These are phyloP conservation scores for Darevskia nairensis DNA, from an alignment of 2,797 vertebrate species.

Conservation along the genomic window DNA sequence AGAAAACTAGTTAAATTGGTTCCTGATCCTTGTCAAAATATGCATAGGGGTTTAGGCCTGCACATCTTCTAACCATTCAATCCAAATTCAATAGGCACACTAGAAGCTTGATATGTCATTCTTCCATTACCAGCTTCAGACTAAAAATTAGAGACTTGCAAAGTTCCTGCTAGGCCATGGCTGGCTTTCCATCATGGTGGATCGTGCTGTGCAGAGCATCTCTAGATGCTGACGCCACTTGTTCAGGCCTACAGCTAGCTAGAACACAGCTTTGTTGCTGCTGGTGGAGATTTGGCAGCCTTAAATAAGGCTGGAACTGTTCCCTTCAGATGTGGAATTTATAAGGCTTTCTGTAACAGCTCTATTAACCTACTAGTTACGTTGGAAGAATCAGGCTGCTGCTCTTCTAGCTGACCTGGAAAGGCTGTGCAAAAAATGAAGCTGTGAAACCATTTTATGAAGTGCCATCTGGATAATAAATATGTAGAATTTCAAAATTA, in stretches of 20 bases:
- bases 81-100: neutral
- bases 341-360: neutral
- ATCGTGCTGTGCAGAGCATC: neutral
- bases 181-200: neutral
- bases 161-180: neutral
- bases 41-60: neutral
- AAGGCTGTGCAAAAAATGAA: slow-evolving; percentile 25
- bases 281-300: slow-evolving; percentile 1
- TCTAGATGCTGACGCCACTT: neutral
- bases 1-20: neutral
- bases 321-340: slow-evolving; percentile 3
- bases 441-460: slow-evolving; percentile 27
- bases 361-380: slow-evolving; percentile 39
- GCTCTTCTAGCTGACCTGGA: slow-evolving; percentile 36
- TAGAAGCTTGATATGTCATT: too few species aligned
- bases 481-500: slow-evolving; percentile 3
- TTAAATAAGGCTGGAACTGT: slow-evolving; percentile 16
- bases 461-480: slow-evolving; percentile 16
- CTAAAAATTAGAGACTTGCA: neutral
- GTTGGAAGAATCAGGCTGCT: neutral
- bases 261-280: neutral
- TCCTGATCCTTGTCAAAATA: neutral
- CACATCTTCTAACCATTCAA: neutral
- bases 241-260: too few species aligned
- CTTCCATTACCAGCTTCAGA: too few species aligned